These are phyloP conservation scores for Rhodinocichla rosea DNA, from an alignment of 2,113 vertebrate species.

Conservation along the genomic window DNA sequence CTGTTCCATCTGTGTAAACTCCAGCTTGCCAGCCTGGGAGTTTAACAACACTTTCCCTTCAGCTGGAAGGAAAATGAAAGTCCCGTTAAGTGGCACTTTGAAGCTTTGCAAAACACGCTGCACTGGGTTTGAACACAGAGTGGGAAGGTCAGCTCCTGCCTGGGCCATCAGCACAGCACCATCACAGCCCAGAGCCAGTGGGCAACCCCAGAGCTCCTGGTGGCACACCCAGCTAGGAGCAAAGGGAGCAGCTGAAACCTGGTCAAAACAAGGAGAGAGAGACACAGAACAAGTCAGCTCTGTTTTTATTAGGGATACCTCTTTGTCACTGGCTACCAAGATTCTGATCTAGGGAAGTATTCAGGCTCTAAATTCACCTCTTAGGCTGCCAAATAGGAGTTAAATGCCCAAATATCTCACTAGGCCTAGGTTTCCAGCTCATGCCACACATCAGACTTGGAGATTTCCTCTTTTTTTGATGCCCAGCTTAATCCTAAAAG, in stretches of 20 bases:
- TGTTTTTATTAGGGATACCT: fast-evolving
- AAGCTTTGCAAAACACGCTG: conserved; percentile 61
- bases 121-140: neutral
- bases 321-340: neutral
- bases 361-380: neutral
- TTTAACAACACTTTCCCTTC: conserved; percentile 72
- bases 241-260: neutral
- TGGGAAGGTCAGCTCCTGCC: neutral
- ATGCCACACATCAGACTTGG: neutral
- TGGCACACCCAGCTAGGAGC: neutral
- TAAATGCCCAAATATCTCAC: neutral
- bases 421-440: neutral
- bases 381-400: neutral
- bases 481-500: neutral
- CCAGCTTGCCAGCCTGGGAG: conserved; percentile 66
- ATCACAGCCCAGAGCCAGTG: fast-evolving
- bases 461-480: neutral
- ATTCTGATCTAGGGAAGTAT: neutral
- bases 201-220: neutral
- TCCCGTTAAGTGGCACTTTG: conserved; percentile 71
- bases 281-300: neutral
- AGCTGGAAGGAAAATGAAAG: conserved; percentile 60
- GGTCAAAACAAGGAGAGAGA: fast-evolving
- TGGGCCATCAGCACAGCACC: neutral
- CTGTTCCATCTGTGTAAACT: conserved; percentile 86